Percentiles rank a stretch among this genome's conserved stretches.
Evolutionary conservation across 2,113 vertebrate species (phyloP).

Genomic region (Periophthalmodon schlosseri): DNA sequence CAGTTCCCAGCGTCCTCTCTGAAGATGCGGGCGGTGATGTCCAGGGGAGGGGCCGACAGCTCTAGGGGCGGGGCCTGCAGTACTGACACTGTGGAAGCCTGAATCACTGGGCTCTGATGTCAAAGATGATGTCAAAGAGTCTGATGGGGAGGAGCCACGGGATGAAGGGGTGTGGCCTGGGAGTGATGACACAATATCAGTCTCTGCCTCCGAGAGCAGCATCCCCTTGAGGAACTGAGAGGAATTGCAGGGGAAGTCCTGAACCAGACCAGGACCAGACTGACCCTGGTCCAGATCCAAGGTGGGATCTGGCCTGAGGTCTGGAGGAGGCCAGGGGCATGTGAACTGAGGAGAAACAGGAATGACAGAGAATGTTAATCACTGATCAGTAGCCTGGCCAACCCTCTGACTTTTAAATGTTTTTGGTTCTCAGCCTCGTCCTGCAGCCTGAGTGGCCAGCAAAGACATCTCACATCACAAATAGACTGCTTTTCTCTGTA

Average conservation of each 20-base stretch:
- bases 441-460: too few relatives aligned
- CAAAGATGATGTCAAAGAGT: constrained; percentile 55
- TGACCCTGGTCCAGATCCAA: constrained; percentile 18
- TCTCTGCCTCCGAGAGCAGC: constrained; percentile 60
- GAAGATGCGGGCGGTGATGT: constrained; percentile 41
- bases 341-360: background rate
- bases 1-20: constrained; percentile 74
- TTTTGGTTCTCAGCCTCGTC: background rate
- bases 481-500: too few relatives aligned
- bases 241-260: constrained; percentile 55
- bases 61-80: constrained; percentile 41
- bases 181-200: constrained; percentile 57
- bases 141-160: constrained; percentile 54
- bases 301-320: background rate
- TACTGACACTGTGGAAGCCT: constrained; percentile 68
- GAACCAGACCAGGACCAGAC: constrained; percentile 41
- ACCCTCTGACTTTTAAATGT: background rate
- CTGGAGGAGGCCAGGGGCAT: background rate
- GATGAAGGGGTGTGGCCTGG: constrained; percentile 66
- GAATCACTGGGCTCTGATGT: constrained; percentile 70
- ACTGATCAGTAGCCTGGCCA: background rate
- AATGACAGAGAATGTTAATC: background rate
- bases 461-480: too few relatives aligned
- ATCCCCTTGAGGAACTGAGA: constrained; percentile 63
- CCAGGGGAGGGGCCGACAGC: background rate